These are phyloP conservation scores for Cenopis cana DNA, from an alignment of 2,888 invertebrate species.

Conservation along the genomic window DNA sequence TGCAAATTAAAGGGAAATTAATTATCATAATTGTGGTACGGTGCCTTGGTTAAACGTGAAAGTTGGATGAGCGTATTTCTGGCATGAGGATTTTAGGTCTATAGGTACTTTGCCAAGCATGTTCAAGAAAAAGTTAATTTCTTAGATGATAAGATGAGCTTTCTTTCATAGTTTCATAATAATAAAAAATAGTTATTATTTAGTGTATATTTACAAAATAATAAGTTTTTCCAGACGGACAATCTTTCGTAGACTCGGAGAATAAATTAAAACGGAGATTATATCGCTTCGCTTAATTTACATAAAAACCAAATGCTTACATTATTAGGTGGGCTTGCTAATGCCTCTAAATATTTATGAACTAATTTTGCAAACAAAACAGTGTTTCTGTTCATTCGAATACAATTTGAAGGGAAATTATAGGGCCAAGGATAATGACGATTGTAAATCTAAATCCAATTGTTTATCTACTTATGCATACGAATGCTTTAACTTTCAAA, in stretches of 20 bases:
- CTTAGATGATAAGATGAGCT: background rate
- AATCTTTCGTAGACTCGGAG: conserved; percentile 32
- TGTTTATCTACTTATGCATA: background rate
- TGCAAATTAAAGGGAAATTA: conserved; percentile 21
- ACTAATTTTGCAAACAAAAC: conserved; percentile 64
- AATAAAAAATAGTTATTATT: no score
- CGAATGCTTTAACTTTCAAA: conserved; percentile 44
- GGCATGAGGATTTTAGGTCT: no score
- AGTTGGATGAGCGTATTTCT: background rate
- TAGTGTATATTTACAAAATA: conserved; percentile 8
- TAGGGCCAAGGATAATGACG: conserved; percentile 44
- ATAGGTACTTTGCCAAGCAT: background rate
- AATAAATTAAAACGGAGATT: conserved; percentile 55
- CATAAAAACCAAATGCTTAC: conserved; percentile 59
- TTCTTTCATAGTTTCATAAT: no score
- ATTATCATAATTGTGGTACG: conserved; percentile 24
- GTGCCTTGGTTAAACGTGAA: conserved; percentile 5
- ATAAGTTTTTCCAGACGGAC: background rate
- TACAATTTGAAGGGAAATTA: conserved; percentile 61
- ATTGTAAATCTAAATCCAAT: conserved; percentile 50
- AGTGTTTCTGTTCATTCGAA: conserved; percentile 58
- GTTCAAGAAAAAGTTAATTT: background rate
- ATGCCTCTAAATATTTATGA: conserved; percentile 67
- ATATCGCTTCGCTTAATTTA: conserved; percentile 53
- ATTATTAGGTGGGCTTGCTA: conserved; percentile 57